phyloP scores from a whole-genome alignment of 2,113 vertebrate species.

The Collichthys lucidus region DNA sequence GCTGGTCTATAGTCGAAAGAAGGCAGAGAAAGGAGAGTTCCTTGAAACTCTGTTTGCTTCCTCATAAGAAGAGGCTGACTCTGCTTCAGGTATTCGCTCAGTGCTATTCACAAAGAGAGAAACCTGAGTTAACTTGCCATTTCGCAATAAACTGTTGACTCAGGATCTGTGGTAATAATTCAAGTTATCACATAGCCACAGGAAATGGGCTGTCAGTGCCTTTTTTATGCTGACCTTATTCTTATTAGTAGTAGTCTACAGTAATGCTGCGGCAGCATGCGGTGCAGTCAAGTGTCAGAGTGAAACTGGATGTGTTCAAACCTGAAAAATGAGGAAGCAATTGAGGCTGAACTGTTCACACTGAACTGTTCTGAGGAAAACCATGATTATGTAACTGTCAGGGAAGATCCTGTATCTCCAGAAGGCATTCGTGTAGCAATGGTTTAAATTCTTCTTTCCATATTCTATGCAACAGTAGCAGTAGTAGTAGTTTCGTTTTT shows the following conservation, averaged over 20 bases:
- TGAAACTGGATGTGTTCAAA: constrained; percentile 50
- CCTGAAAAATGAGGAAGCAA: neutral
- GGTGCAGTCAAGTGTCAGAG: neutral
- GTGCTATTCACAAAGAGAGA: neutral
- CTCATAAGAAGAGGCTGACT: neutral
- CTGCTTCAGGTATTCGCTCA: neutral
- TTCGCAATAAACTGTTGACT: constrained; percentile 21
- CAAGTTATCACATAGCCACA: neutral
- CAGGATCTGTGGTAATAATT: constrained; percentile 4
- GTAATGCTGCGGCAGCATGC: no score
- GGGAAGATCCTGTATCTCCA: neutral
- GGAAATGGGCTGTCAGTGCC: neutral
- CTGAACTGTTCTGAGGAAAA: neutral
- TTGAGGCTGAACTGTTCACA: neutral
- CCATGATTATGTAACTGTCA: neutral
- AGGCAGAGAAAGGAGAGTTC: no score
- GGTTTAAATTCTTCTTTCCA: neutral
- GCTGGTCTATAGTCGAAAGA: neutral
- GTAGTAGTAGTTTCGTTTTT: neutral
- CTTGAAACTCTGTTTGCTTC: neutral
- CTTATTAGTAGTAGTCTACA: neutral
- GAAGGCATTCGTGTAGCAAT: neutral
- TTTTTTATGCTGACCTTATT: neutral
- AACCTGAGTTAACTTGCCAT: neutral
- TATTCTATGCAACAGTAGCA: neutral